phyloP scores from a whole-genome alignment of 1,140 invertebrate genomes.

The Drosophila aff. region DNA sequence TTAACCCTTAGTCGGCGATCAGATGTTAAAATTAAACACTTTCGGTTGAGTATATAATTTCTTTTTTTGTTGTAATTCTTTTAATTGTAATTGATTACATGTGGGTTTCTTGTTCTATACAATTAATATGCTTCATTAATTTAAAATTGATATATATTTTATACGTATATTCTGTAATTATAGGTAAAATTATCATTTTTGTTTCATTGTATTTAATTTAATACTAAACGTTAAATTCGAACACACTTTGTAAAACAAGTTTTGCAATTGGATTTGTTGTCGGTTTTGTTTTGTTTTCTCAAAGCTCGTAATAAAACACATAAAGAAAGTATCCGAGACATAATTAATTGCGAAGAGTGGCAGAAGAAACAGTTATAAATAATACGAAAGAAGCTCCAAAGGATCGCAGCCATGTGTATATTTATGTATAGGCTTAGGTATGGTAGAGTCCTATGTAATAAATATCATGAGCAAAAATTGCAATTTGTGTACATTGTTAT shows the following conservation, averaged over 20 bases:
- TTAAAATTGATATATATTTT: slow-evolving; percentile 76
- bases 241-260: slow-evolving; percentile 77
- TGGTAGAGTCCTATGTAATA: slow-evolving; percentile 50
- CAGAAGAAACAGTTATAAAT: slow-evolving; percentile 70
- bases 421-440: slow-evolving; percentile 40
- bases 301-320: slow-evolving; percentile 51
- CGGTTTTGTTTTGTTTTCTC: slow-evolving; percentile 37
- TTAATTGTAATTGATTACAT: slow-evolving; percentile 81
- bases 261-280: slow-evolving; percentile 44
- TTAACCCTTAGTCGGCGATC: background rate
- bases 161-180: slow-evolving; percentile 64
- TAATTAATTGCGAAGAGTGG: slow-evolving; percentile 53
- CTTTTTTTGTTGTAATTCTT: slow-evolving; percentile 59
- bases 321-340: slow-evolving; percentile 40
- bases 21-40: background rate
- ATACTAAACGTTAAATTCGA: slow-evolving; percentile 83
- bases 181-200: slow-evolving; percentile 56
- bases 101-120: slow-evolving; percentile 60
- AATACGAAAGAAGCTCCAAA: slow-evolving; percentile 69
- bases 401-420: slow-evolving; percentile 44
- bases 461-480: slow-evolving; percentile 73
- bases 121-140: slow-evolving; percentile 77
- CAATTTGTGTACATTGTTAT: slow-evolving; percentile 79
- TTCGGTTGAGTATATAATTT: slow-evolving; percentile 70
- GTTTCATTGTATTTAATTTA: slow-evolving; percentile 53